Base-by-base conservation (phyloP, 2,113 vertebrate genomes). In the Sylvia atricapilla region DNA sequence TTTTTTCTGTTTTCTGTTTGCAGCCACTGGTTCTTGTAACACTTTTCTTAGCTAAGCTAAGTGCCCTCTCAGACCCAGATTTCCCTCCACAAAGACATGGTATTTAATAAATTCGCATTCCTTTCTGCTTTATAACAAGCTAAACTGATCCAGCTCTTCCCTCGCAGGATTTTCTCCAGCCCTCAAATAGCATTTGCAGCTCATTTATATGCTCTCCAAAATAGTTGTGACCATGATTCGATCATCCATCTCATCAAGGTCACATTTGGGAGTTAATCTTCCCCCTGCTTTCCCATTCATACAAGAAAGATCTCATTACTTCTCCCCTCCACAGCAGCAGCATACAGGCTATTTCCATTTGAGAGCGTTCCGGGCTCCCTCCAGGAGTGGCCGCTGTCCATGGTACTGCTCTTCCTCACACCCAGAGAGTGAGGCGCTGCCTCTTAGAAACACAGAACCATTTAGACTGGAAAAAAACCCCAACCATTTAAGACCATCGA, bases 321-420 rank as follows among this genome's bases (percentile, higher is more conserved):
- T 31, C 20, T 74, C 5, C 30, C 10, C 33, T 70, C 19, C 30
- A 10, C 13, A 30, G 39, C 15, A 27, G 35, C 17, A 6, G 9
- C 5, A 1, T 1, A 3, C 14, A 11, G 22, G 14, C 2, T 43
- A 43, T 70, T 76, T 35, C 55, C 47, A 2, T 35, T 17, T 22
- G 18, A 13, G 21, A n/a, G 5, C 0, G 0, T 11, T 5, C 5
- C 0, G 0, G 46, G 20, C 9, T 17, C 31, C n/a, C 8, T 4
- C 6, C 9, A 1, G 4, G 8, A 1, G 33, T 2, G 22, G n/a
- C 41, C 0, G 0, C 62, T 90, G n/a, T 72, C 70, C 30, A 11
- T 55, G 33, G 33, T 14, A 3, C 44, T 58, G 30, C 3, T 39
- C 9, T 15, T 11, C 23, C 9, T 31, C 18, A 19, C 27, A 1